These are phyloP conservation scores for Colossoma macropomum DNA, from an alignment of 2,113 vertebrate genomes.

Conservation along the genomic window DNA sequence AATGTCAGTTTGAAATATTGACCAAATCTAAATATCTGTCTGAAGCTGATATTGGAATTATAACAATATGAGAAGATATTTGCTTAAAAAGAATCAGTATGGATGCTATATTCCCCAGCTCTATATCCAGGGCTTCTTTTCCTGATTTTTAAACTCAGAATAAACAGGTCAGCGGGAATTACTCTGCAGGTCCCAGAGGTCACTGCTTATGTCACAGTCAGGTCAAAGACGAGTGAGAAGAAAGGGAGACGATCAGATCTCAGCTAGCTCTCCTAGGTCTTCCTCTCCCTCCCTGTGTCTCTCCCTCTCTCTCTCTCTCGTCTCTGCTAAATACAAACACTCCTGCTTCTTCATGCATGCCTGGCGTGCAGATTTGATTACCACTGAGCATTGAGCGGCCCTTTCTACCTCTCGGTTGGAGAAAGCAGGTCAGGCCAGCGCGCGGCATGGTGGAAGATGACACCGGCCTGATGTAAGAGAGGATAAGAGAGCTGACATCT, in stretches of 20 bases:
- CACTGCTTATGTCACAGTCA: conserved; percentile 60
- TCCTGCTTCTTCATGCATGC: conserved; percentile 61
- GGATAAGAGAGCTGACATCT: conserved; percentile 61
- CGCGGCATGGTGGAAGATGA: conserved; percentile 62
- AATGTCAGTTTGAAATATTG: no score
- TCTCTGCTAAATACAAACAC: conserved; percentile 67
- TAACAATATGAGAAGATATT: no score
- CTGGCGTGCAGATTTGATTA: conserved; percentile 73
- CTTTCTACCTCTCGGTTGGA: conserved; percentile 60
- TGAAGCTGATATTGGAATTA: no score
- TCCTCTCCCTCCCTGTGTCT: conserved; percentile 9
- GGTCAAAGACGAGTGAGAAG: conserved; percentile 53
- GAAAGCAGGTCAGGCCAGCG: conserved; percentile 70
- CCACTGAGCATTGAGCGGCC: conserved; percentile 68
- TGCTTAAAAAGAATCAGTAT: no score
- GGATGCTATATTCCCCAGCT: no score
- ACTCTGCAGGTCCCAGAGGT: conserved; percentile 36
- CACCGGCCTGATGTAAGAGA: conserved; percentile 59
- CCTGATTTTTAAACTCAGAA: not conserved
- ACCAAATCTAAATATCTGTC: no score
- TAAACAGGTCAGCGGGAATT: not conserved
- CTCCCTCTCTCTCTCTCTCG: conserved; percentile 3
- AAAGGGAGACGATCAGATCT: conserved; percentile 66
- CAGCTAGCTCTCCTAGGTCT: conserved; percentile 27
- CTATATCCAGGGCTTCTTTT: no score